Percentiles rank a stretch among this genome's conserved stretches.
These are phyloP conservation scores for Sisor rabdophorus DNA, from an alignment of 2,113 vertebrate species.

Conservation along the genomic window DNA sequence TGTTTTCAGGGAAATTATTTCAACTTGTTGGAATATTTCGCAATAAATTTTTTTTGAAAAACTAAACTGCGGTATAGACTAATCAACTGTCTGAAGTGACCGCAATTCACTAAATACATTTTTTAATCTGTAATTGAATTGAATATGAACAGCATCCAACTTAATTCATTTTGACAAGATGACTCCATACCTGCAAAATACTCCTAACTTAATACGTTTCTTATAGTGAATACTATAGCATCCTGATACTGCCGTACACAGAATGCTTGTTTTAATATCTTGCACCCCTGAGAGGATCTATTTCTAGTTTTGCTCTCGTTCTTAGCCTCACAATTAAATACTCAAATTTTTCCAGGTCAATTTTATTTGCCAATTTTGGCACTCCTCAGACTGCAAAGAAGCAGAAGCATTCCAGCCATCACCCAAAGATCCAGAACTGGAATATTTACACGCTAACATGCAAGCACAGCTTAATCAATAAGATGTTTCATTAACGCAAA, in stretches of 20 bases:
- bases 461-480: conserved; percentile 39
- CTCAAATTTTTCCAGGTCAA: conserved; percentile 29
- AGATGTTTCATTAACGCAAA: conserved; percentile 37
- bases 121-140: not conserved
- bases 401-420: conserved; percentile 12
- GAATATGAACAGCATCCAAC: not conserved
- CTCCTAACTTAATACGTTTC: not conserved
- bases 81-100: not conserved
- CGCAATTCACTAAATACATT: not conserved
- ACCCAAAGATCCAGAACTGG: conserved; percentile 1
- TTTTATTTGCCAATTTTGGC: conserved; percentile 15
- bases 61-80: too few relatives aligned
- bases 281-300: conserved; percentile 47
- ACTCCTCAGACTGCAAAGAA: not conserved
- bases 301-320: conserved; percentile 13
- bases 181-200: conserved; percentile 8
- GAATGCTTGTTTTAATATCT: conserved; percentile 64
- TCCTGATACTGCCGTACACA: conserved; percentile 56
- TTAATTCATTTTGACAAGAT: conserved; percentile 12
- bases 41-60: too few relatives aligned
- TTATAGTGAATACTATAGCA: not conserved
- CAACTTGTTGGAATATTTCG: too few relatives aligned
- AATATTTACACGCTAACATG: not conserved
- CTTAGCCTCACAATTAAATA: conserved; percentile 44
- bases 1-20: too few relatives aligned